phyloP scores from a whole-genome alignment of 1,140 invertebrate genomes.

The Drosophila teissieri region DNA sequence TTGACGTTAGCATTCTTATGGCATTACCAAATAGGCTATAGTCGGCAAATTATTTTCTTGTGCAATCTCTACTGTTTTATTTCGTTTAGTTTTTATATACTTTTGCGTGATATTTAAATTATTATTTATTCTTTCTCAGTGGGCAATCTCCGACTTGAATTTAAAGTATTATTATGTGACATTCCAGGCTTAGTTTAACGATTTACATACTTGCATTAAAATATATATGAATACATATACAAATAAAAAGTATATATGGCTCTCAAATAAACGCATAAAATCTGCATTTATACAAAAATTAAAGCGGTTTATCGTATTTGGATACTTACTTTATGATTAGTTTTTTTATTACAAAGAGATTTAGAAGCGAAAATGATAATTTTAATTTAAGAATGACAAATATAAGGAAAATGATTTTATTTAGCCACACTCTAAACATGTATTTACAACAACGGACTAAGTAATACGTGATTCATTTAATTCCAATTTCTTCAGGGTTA shows the following conservation, averaged over 20 bases:
- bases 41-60: conserved; percentile 25
- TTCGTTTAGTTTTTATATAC: conserved; percentile 41
- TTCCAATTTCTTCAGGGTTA: neutral
- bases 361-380: neutral
- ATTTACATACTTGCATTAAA: conserved; percentile 67
- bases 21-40: conserved; percentile 46
- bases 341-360: neutral
- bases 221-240: conserved; percentile 60
- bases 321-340: neutral
- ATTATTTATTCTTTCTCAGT: conserved; percentile 43
- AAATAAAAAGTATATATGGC: conserved; percentile 64
- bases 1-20: conserved; percentile 46
- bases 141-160: conserved; percentile 60
- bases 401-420: no score
- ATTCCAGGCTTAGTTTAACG: conserved; percentile 54
- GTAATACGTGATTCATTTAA: neutral
- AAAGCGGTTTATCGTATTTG: neutral
- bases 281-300: conserved; percentile 68
- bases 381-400: no score
- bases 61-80: conserved; percentile 50
- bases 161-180: conserved; percentile 64
- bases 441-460: no score
- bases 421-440: no score
- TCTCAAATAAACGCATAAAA: conserved; percentile 77
- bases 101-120: conserved; percentile 63